phyloP scores from a whole-genome alignment of 2,113 vertebrate species.

The Australoheros scitulus region DNA sequence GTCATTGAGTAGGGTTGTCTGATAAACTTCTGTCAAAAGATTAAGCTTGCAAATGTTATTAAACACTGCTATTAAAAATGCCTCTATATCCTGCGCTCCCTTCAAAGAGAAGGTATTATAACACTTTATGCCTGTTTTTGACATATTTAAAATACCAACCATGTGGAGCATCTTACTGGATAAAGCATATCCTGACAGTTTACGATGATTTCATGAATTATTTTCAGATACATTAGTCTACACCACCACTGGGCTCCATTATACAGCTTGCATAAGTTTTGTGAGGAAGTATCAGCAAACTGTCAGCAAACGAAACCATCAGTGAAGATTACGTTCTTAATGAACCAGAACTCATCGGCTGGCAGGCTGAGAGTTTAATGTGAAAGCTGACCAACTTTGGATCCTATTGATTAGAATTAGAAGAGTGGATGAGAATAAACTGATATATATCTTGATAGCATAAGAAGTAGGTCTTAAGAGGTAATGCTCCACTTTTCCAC shows the following conservation, averaged over 20 bases:
- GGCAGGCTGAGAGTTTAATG: constrained; percentile 2
- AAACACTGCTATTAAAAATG: constrained; percentile 4
- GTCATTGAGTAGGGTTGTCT: not conserved
- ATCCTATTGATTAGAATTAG: not conserved
- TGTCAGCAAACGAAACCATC: constrained; percentile 5
- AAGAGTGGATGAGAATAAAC: not conserved
- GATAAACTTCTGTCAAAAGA: constrained; percentile 15
- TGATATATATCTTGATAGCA: constrained; percentile 3
- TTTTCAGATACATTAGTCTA: constrained; percentile 40
- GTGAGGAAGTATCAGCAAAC: constrained; percentile 3
- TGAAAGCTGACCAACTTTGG: constrained; percentile 10
- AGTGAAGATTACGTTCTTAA: not conserved
- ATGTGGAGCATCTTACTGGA: not conserved
- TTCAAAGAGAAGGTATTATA: constrained; percentile 11
- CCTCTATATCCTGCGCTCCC: not conserved
- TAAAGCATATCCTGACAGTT: constrained; percentile 12
- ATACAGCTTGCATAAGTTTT: constrained; percentile 16
- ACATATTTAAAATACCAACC: constrained; percentile 27
- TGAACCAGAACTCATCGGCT: not conserved
- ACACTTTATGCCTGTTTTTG: constrained; percentile 18
- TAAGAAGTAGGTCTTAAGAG: not conserved
- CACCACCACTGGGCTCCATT: constrained; percentile 27
- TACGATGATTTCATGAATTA: constrained; percentile 42
- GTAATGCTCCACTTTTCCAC: not conserved
- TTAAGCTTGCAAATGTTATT: not conserved